Evolutionary conservation across 2,888 invertebrate genomes (phyloP), one percentile per base, ranked within the genome.

Genomic region (Erynnis tages): DNA sequence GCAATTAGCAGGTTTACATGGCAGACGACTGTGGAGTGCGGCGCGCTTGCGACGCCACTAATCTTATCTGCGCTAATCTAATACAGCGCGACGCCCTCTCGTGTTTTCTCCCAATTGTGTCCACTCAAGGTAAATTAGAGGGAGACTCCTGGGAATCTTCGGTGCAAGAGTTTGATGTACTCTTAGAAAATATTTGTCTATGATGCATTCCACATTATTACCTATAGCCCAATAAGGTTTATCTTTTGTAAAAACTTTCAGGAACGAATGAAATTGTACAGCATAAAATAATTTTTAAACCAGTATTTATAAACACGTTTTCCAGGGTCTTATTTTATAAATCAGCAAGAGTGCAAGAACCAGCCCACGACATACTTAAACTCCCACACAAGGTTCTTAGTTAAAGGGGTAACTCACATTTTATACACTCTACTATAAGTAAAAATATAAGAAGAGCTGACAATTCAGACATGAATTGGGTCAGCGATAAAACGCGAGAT

Each of bases 21-120:
- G 61, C 58, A 70, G 72, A 62, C 66, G 63, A 65, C 58, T 67
- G 70, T 63, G 65, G 67, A 56, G 46, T 43, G 62, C 52, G 54
- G 58, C 55, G 57, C 55, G 52, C 57, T 57, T 54, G 61, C 78
- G 76, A 75, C 73, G 75, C 75, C 73, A 76, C 83, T 85, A 87
- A 88, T 87, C 86, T 85, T 83, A 87, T 87, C 87, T 71, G 60
- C 66, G 63, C 79, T 87, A 87, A 88, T 88, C 86, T 82, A 87
- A 89, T 88, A 79, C 78, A 63, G 65, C 76, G 74, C 80, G 81
- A 77, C 80, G 79, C 79, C 79, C 81, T 83, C 85, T 85, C 75
- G 83, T 85, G 82, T 87, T 86, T 87, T 86, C 87, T 86, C 86
- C 77, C 81, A 87, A 83, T 86, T 83, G 86, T 83, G 86, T 85